Evolutionary conservation across 2,113 vertebrate genomes (phyloP).

Genomic region (Zosterops hypoxanthus): DNA sequence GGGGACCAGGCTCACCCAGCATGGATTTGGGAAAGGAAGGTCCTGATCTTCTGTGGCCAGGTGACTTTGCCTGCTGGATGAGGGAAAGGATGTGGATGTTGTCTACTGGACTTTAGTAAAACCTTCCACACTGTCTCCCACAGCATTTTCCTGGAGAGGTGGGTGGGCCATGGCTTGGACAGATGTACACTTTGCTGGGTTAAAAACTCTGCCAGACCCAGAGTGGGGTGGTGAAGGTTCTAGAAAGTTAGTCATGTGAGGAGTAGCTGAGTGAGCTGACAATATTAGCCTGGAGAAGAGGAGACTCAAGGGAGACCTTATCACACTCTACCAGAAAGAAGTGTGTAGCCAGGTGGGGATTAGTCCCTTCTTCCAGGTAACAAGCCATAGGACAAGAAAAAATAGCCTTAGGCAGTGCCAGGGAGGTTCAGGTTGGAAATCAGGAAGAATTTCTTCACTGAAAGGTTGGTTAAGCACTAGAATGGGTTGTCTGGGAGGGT

Average conservation of each 20-base stretch:
- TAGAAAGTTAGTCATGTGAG: neutral
- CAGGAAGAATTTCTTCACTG: neutral
- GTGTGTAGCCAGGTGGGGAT: too few species aligned
- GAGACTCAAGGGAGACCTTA: neutral
- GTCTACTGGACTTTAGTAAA: neutral
- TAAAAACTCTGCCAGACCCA: neutral
- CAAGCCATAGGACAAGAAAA: neutral
- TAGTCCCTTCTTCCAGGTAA: neutral
- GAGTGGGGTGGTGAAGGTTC: neutral
- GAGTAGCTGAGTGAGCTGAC: neutral
- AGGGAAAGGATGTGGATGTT: neutral
- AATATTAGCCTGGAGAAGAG: neutral
- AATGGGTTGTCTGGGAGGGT: neutral
- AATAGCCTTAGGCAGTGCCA: neutral
- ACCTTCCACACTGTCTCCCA: neutral
- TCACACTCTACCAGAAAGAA: neutral
- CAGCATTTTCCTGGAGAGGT: neutral
- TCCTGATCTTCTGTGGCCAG: too few species aligned
- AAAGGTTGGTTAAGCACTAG: neutral
- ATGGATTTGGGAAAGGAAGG: neutral
- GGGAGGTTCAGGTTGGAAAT: neutral
- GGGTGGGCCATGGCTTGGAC: neutral
- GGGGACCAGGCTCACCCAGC: too few species aligned
- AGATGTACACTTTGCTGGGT: neutral
- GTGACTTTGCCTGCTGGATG: neutral